Evolutionary conservation across 2,888 invertebrate genomes (phyloP), one percentile per base, ranked within the genome.

Genomic region (Agrotis exclamationis): DNA sequence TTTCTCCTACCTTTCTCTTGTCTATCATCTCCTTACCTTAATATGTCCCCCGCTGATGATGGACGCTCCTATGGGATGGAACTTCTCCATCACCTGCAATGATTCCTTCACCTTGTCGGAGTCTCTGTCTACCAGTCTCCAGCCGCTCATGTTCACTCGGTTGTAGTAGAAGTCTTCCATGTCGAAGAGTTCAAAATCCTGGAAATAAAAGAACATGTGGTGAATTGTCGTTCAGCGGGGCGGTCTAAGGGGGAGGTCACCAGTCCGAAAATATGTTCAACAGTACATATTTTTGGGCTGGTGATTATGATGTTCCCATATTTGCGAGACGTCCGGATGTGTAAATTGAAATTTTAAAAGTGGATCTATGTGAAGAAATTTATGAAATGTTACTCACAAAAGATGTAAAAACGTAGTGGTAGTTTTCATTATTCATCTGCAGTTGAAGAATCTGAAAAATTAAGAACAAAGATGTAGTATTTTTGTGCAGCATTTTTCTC

Each of bases 401-500:
- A 5, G 99, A 99, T 20, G 99, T 99, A 90, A 99, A 99, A 96
- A 99, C 98, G 91, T 99, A 99, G 92, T 99, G 99, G 90, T 99
- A 99, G 87, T 98, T 97, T 92, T 99, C 98, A 90, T 99, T 99
- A 91, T 99, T 99, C 99, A 99, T 99, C 93, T 99, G 99, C 14
- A 99, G 96, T 90, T 99, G 99, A 20, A 99, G 95, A 84, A 99
- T 99, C 99, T 99, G 97, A 50, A 97, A 97, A 80, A 85, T 4
- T 84, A 74, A 22, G 24, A 9, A 16, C n/a, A 4, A 45, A 45
- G 3, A 16, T 45, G 4, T 14, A 33, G 7, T 7, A 33, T 33
- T 33, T 33, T 33, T 33, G 1, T 33, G 7, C 33, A 7, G 33
- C 33, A 33, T 33, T 33, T 33, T 28, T 28, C 28, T 28, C 28